Conservation (phyloP, 2,797 vertebrate genomes). For the Pyrocephalus nanus region DNA sequence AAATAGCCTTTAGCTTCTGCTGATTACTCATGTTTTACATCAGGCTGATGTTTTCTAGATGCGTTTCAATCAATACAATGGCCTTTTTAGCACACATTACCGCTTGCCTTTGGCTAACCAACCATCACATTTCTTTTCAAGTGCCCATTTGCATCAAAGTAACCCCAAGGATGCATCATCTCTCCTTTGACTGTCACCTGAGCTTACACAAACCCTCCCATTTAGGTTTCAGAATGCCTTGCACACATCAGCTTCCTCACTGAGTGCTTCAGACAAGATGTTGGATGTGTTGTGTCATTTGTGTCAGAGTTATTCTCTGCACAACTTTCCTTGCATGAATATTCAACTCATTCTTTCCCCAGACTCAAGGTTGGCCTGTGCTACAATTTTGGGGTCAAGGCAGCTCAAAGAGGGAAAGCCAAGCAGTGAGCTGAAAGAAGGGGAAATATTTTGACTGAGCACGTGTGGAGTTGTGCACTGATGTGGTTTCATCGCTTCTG, state of each 20-base stretch:
- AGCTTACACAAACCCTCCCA: neutral
- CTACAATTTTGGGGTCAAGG: neutral
- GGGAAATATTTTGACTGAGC: neutral
- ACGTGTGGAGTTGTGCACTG: fast-evolving
- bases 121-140: conserved; percentile 46
- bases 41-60: conserved; percentile 49
- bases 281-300: conserved; percentile 34
- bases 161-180: conserved; percentile 15
- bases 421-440: neutral
- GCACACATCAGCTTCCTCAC: neutral
- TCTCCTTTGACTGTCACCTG: conserved; percentile 30
- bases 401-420: neutral
- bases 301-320: neutral
- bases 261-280: conserved; percentile 9
- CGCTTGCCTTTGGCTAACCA: neutral
- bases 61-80: conserved; percentile 55
- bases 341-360: neutral
- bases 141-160: conserved; percentile 47
- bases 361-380: neutral
- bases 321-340: conserved; percentile 4
- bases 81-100: conserved; percentile 52
- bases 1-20: conserved; percentile 33
- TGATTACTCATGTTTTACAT: conserved; percentile 59
- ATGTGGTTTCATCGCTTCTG: neutral
- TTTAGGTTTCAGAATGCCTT: conserved; percentile 8